phyloP scores from a whole-genome alignment of 35 echinoderm and acorn worm genomes.

The Acanthaster planci region DNA sequence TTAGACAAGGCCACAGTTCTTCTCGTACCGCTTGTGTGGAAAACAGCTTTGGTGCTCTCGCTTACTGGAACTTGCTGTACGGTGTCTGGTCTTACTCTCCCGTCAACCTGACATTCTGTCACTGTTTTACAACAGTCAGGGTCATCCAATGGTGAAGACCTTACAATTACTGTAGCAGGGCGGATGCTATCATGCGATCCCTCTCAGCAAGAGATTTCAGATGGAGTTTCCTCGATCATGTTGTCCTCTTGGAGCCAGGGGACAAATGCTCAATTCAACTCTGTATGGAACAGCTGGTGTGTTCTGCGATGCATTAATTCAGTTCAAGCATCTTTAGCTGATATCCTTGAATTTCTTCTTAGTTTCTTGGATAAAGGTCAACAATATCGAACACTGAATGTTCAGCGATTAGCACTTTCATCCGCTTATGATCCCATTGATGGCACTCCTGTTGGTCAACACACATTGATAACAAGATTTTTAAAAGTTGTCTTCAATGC shows the following conservation, averaged over 20 bases:
- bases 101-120: not conserved
- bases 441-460: not conserved
- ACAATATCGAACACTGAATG: conserved; percentile 12
- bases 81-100: not conserved
- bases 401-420: conserved; percentile 30
- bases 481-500: not conserved
- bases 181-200: conserved; percentile 29
- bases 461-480: not conserved
- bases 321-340: not conserved
- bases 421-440: not conserved
- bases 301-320: not conserved
- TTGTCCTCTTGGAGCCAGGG: not conserved
- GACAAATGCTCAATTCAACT: conserved; percentile 18
- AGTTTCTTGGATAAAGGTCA: not conserved
- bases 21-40: conserved; percentile 38
- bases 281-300: conserved; percentile 38
- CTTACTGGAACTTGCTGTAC: not conserved
- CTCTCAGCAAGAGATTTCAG: conserved; percentile 19
- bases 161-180: conserved; percentile 19
- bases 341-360: not conserved
- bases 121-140: not conserved
- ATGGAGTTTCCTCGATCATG: not conserved
- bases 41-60: conserved; percentile 20
- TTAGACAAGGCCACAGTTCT: conserved; percentile 23
- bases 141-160: conserved; percentile 29